Conservation (phyloP, 2,888 invertebrate species). For the Netelia virgata region DNA sequence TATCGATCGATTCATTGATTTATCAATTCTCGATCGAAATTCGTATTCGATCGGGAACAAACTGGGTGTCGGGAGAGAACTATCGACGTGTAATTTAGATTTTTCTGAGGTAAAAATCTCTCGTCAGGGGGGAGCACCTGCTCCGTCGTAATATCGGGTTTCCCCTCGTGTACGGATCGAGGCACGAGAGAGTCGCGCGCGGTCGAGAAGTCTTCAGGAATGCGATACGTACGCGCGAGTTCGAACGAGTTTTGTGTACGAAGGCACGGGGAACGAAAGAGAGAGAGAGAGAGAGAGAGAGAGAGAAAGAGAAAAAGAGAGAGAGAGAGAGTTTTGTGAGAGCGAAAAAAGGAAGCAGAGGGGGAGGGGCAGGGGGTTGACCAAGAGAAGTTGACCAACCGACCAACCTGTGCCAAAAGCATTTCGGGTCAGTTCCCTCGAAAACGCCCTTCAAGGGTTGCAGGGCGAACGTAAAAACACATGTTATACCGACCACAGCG, state of each 20-base stretch:
- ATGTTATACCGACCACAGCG: slow-evolving; percentile 11
- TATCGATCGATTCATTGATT: slow-evolving; percentile 8
- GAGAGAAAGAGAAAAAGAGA: slow-evolving; percentile 14
- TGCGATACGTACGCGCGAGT: slow-evolving; percentile 41
- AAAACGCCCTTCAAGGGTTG: slow-evolving; percentile 28
- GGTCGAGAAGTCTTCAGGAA: slow-evolving; percentile 51
- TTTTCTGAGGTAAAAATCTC: neutral
- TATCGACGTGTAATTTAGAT: neutral
- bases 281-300: slow-evolving; percentile 10
- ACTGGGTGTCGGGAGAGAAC: neutral
- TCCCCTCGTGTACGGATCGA: slow-evolving; percentile 55
- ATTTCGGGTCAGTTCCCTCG: slow-evolving; percentile 50
- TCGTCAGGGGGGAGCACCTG: slow-evolving; percentile 47
- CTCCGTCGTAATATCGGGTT: slow-evolving; percentile 57
- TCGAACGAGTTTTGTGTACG: slow-evolving; percentile 40
- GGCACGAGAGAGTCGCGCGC: slow-evolving; percentile 29
- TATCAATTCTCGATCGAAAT: neutral
- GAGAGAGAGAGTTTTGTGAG: slow-evolving; percentile 8
- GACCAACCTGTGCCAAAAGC: slow-evolving; percentile 20
- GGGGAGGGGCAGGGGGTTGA: slow-evolving; percentile 5
- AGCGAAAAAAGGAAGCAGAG: slow-evolving; percentile 14
- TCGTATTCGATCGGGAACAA: neutral
- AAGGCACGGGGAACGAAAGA: slow-evolving; percentile 8
- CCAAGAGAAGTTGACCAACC: slow-evolving; percentile 18
- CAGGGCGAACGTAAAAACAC: slow-evolving; percentile 29